phyloP scores from a whole-genome alignment of 2,797 vertebrate genomes.

The Chloroceryle inda region DNA sequence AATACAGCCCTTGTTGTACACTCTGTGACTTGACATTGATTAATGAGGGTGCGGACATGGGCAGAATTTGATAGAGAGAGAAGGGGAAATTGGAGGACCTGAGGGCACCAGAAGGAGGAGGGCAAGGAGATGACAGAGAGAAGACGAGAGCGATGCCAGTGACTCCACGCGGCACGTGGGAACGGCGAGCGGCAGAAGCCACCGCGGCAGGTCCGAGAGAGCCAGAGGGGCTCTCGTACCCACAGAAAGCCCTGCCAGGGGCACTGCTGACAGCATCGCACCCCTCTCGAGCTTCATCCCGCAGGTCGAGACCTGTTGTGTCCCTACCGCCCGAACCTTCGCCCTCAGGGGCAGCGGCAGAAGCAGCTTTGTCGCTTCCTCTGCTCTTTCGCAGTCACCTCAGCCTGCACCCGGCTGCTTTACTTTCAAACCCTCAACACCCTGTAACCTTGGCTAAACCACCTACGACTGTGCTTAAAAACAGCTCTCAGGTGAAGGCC shows the following conservation, averaged over 20 bases:
- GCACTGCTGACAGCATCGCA: rapidly evolving
- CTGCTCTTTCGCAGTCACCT: neutral
- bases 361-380: neutral
- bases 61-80: conserved; percentile 87
- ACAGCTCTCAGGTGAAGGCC: neutral
- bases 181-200: neutral
- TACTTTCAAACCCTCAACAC: neutral
- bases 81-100: conserved; percentile 85
- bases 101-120: conserved; percentile 85
- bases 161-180: conserved; percentile 3
- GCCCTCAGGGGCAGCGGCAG: rapidly evolving
- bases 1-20: conserved; percentile 95
- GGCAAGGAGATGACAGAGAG: conserved; percentile 77
- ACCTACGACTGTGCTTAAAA: rapidly evolving
- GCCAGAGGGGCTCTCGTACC: rapidly evolving
- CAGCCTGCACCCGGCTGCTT: rapidly evolving
- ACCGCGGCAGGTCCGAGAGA: rapidly evolving
- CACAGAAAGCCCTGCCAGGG: rapidly evolving
- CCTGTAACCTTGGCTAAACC: neutral
- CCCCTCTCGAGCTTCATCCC: neutral
- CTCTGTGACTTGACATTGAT: conserved; percentile 94
- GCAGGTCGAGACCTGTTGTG: rapidly evolving
- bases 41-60: conserved; percentile 95
- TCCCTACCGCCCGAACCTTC: rapidly evolving
- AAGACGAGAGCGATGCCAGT: conserved; percentile 46